These are phyloP conservation scores for Serranus cabrilla DNA, from an alignment of 2,797 vertebrate genomes.

Conservation along the genomic window DNA sequence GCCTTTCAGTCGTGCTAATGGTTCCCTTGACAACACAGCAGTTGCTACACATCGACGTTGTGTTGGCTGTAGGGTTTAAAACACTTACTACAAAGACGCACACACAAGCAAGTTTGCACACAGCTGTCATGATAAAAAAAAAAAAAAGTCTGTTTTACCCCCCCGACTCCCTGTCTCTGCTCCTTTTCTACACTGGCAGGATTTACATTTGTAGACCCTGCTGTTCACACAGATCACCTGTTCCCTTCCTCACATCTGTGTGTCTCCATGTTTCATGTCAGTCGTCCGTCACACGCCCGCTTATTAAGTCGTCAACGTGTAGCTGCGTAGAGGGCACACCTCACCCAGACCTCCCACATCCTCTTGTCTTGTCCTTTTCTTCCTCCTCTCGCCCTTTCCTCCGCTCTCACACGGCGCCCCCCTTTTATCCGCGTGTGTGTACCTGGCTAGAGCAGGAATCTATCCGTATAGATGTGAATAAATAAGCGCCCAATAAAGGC, in stretches of 20 bases:
- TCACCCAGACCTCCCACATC: slow-evolving; percentile 37
- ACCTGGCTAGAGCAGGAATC: slow-evolving; percentile 20
- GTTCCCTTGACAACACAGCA: slow-evolving; percentile 79
- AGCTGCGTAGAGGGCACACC: slow-evolving; percentile 34
- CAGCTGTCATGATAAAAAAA: slow-evolving; percentile 59
- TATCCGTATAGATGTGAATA: slow-evolving; percentile 58
- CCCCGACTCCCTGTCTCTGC: not conserved
- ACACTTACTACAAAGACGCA: not conserved
- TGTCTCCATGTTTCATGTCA: slow-evolving; percentile 27
- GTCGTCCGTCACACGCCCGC: slow-evolving; percentile 23
- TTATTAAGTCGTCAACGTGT: slow-evolving; percentile 56
- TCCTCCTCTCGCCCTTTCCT: slow-evolving; percentile 5
- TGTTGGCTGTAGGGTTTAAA: slow-evolving; percentile 56
- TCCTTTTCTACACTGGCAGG: slow-evolving; percentile 5
- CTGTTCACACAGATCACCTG: slow-evolving; percentile 11
- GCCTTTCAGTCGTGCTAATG: slow-evolving; percentile 60
- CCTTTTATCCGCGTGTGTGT: slow-evolving; percentile 5
- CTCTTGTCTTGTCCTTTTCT: slow-evolving; percentile 26
- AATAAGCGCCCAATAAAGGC: slow-evolving; percentile 64
- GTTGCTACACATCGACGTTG: slow-evolving; percentile 61
- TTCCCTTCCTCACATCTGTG: not conserved
- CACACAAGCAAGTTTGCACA: not conserved
- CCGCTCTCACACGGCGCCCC: slow-evolving; percentile 16
- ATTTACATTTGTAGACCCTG: slow-evolving; percentile 16
- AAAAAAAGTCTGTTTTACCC: slow-evolving; percentile 35